Evolutionary conservation across 2,888 invertebrate genomes (phyloP).

Genomic region (Agelastica alni): DNA sequence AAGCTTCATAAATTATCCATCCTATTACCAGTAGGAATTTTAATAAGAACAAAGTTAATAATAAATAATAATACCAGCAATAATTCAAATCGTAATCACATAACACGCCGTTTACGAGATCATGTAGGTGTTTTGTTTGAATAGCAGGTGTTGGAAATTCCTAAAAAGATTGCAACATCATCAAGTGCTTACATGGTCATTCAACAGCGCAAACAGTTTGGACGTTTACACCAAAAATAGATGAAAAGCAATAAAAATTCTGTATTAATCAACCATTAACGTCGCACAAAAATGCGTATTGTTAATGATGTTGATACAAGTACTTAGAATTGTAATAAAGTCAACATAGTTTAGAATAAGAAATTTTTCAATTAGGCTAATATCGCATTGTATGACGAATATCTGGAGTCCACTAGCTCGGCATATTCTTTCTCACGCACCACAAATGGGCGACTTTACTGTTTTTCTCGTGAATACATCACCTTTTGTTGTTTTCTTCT

Average conservation of each 20-base stretch:
- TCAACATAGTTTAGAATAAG: constrained; percentile 10
- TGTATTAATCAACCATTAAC: constrained; percentile 5
- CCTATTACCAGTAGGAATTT: too few relatives aligned
- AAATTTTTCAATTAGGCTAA: constrained; percentile 20
- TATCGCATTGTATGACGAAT: constrained; percentile 20
- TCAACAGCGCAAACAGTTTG: too few relatives aligned
- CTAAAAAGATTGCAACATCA: too few relatives aligned
- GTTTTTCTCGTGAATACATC: constrained; percentile 1
- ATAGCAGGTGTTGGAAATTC: too few relatives aligned
- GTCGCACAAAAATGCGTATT: constrained; percentile 2
- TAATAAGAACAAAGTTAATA: too few relatives aligned
- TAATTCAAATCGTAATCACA: too few relatives aligned
- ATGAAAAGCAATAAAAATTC: background rate
- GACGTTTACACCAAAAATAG: background rate
- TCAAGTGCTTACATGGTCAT: too few relatives aligned
- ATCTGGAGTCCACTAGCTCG: background rate
- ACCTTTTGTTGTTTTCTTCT: background rate
- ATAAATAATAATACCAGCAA: too few relatives aligned
- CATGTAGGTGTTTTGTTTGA: too few relatives aligned
- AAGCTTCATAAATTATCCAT: too few relatives aligned
- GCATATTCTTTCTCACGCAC: constrained; percentile 15
- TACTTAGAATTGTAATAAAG: constrained; percentile 11
- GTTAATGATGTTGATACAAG: background rate
- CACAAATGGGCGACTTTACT: constrained; percentile 11
- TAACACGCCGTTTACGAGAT: too few relatives aligned